These are phyloP conservation scores for Piscicola geometra DNA, from an alignment of 2,888 invertebrate genomes.

Conservation along the genomic window DNA sequence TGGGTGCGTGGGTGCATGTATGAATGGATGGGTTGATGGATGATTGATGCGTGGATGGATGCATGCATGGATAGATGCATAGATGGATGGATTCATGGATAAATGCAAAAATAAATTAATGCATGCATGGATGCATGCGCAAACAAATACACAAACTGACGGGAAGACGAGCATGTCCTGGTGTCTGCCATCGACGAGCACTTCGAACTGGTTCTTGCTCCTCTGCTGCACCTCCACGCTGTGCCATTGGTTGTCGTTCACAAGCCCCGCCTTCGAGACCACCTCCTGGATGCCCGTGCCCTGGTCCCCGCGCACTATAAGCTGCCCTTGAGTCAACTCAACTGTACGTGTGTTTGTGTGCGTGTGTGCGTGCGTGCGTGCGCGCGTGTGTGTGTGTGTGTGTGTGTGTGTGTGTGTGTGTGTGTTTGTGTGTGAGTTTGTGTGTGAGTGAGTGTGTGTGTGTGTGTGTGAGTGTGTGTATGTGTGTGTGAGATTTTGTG, in stretches of 20 bases:
- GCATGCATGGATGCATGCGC: not conserved
- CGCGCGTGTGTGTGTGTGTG: too few relatives aligned
- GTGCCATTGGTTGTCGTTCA: constrained; percentile 40
- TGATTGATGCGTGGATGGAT: too few relatives aligned
- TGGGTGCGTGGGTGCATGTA: not conserved
- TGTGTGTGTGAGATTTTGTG: not conserved
- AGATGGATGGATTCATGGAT: too few relatives aligned
- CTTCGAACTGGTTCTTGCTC: constrained; percentile 23
- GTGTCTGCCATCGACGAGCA: constrained; percentile 33
- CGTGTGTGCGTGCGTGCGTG: not conserved
- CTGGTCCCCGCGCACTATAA: constrained; percentile 49
- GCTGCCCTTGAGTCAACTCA: constrained; percentile 47
- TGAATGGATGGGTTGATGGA: too few relatives aligned
- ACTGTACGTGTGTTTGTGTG: not conserved
- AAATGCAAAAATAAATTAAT: not conserved
- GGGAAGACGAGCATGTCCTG: not conserved
- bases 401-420: too few relatives aligned
- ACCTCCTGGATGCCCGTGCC: constrained; percentile 41
- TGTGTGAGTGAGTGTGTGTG: too few relatives aligned
- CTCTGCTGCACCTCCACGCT: constrained; percentile 35
- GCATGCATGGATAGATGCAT: too few relatives aligned
- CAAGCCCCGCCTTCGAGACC: constrained; percentile 9
- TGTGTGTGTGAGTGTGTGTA: too few relatives aligned
- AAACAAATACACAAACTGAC: not conserved
- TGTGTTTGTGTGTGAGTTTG: not conserved